These are phyloP conservation scores for Zosterops japonicus DNA, from an alignment of 2,113 vertebrate genomes.

Conservation along the genomic window DNA sequence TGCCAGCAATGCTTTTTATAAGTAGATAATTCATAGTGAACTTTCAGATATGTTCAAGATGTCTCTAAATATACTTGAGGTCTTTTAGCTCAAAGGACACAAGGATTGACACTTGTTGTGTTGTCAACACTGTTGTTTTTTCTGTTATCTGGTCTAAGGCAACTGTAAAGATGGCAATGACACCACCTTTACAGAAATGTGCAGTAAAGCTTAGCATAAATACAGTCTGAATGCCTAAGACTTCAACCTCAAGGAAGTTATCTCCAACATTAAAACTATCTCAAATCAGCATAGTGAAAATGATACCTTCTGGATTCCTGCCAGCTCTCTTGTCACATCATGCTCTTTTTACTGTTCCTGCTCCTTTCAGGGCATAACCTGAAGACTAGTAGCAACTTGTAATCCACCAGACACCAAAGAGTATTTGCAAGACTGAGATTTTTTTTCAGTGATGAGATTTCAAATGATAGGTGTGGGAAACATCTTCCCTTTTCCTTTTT, in stretches of 20 bases:
- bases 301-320: conserved; percentile 9
- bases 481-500: not conserved
- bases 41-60: not conserved
- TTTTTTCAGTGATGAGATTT: conserved; percentile 33
- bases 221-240: not conserved
- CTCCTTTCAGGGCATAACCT: conserved; percentile 24
- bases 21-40: not conserved
- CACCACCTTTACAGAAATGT: not conserved
- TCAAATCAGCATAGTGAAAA: not conserved
- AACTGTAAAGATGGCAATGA: not conserved
- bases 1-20: not conserved
- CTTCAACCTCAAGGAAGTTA: not conserved
- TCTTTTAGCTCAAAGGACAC: not conserved
- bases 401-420: not conserved
- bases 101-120: not conserved
- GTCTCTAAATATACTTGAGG: not conserved
- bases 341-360: not conserved
- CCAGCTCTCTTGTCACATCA: conserved; percentile 26
- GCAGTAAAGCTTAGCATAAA: not conserved
- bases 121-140: not conserved
- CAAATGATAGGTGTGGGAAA: conserved; percentile 35
- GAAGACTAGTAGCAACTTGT: conserved; percentile 36
- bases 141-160: not conserved
- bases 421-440: not conserved
- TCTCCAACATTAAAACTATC: not conserved